These are phyloP conservation scores for Orientallactaga bullata DNA, from an alignment of 2,113 vertebrate species.

Conservation along the genomic window DNA sequence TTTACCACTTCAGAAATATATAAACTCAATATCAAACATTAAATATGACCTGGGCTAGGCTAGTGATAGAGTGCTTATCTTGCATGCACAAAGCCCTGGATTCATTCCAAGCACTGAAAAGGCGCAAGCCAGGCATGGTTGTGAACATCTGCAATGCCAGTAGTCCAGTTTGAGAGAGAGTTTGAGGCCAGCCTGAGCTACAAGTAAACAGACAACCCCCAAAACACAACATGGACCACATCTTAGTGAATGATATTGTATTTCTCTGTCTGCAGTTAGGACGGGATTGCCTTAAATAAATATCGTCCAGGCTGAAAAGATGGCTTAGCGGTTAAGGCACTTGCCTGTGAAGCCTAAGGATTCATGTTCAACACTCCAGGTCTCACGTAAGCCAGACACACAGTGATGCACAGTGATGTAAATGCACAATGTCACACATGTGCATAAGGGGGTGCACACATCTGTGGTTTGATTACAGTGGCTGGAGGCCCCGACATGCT, in stretches of 20 bases:
- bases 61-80: neutral
- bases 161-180: too few relatives aligned
- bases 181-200: too few relatives aligned
- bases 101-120: neutral
- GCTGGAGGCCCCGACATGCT: too few relatives aligned
- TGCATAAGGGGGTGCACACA: too few relatives aligned
- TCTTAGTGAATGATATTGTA: neutral
- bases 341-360: fast-evolving
- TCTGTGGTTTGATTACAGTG: too few relatives aligned
- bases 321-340: too few relatives aligned
- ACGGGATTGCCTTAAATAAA: neutral
- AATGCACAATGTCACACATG: too few relatives aligned
- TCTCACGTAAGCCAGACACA: too few relatives aligned
- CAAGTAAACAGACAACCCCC: neutral
- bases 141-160: neutral
- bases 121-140: too few relatives aligned
- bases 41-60: neutral
- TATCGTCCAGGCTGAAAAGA: neutral
- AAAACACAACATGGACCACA: neutral
- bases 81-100: neutral
- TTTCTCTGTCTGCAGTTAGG: neutral
- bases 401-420: too few relatives aligned
- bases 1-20: neutral
- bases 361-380: too few relatives aligned
- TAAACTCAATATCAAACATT: neutral